These are phyloP conservation scores for Dreissena polymorpha DNA, from an alignment of 1,140 invertebrate species.

Conservation along the genomic window DNA sequence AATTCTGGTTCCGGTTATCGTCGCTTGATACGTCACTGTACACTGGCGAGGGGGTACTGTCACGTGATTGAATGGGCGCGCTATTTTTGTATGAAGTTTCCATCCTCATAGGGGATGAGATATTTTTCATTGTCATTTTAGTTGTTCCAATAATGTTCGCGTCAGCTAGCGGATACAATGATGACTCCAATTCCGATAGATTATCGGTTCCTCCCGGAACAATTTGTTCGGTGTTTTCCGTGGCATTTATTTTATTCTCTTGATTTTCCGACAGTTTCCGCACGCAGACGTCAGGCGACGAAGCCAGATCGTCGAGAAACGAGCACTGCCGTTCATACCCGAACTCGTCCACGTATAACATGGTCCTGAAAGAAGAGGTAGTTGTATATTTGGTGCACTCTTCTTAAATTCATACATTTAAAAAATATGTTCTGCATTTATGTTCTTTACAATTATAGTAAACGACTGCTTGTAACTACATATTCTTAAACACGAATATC, in stretches of 20 bases:
- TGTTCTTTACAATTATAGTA: no score
- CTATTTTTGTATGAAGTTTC: neutral
- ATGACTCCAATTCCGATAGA: conserved; percentile 25
- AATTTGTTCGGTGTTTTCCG: conserved; percentile 29
- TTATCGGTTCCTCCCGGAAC: conserved; percentile 29
- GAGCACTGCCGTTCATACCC: neutral
- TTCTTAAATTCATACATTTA: no score
- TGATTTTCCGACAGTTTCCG: neutral
- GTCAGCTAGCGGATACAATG: neutral
- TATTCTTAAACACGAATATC: no score
- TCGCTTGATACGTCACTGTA: conserved; percentile 37
- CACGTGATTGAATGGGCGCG: neutral
- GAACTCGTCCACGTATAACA: neutral
- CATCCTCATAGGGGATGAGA: neutral
- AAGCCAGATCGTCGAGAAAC: neutral
- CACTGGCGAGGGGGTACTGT: conserved; percentile 4
- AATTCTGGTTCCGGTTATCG: neutral
- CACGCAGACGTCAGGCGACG: neutral
- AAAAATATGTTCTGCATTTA: no score
- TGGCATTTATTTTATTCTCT: neutral
- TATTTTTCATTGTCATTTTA: neutral
- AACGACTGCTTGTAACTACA: no score
- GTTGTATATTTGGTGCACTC: neutral
- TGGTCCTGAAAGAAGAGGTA: neutral
- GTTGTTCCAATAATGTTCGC: neutral